phyloP scores from a whole-genome alignment of 1,140 invertebrate species.

The Holcopasites calliopsidis region DNA sequence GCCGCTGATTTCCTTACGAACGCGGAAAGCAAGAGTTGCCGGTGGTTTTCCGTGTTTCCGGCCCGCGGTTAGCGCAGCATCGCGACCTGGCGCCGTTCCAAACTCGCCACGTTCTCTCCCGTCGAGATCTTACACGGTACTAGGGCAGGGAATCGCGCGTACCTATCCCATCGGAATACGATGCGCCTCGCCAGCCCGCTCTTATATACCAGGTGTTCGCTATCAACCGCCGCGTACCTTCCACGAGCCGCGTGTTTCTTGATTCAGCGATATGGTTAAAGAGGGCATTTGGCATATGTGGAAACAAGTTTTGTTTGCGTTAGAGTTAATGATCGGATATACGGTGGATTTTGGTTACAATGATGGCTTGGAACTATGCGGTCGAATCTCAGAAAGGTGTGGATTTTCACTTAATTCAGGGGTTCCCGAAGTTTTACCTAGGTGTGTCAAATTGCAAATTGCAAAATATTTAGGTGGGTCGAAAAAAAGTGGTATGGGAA shows the following conservation, averaged over 20 bases:
- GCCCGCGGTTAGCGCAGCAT: conserved; percentile 18
- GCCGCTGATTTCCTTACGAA: not conserved
- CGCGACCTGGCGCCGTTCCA: not conserved
- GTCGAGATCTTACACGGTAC: conserved; percentile 42
- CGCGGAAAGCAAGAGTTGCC: not conserved
- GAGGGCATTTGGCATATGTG: not conserved
- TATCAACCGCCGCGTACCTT: not conserved
- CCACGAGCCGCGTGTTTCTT: not conserved
- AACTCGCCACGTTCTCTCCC: conserved; percentile 29
- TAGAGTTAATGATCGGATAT: too few relatives aligned
- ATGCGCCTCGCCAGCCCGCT: conserved; percentile 10
- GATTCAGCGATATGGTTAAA: not conserved
- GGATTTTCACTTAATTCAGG: too few relatives aligned
- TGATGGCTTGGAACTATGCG: too few relatives aligned
- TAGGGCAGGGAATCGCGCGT: conserved; percentile 36
- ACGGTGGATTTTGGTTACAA: too few relatives aligned
- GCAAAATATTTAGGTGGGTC: too few relatives aligned
- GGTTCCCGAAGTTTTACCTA: too few relatives aligned
- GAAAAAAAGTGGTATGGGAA: too few relatives aligned
- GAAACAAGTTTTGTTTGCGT: too few relatives aligned
- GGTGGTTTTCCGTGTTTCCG: not conserved
- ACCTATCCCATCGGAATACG: conserved; percentile 42
- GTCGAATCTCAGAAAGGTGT: too few relatives aligned
- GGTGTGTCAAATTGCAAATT: too few relatives aligned
- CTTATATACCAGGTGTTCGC: conserved; percentile 43